phyloP scores from a whole-genome alignment of 2,888 invertebrate genomes.

The Campoletis raptor region DNA sequence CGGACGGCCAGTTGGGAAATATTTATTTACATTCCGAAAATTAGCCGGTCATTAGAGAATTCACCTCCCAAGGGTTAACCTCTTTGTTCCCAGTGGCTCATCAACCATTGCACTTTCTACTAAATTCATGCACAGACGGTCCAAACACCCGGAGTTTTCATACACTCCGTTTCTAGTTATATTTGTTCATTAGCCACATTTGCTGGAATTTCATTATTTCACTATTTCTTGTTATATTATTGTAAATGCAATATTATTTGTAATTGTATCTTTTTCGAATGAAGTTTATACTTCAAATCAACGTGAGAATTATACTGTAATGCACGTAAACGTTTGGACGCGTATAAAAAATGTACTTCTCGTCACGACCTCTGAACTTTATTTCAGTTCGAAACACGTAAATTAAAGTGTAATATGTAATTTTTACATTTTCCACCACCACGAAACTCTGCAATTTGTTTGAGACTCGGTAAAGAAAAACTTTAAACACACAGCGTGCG shows the following conservation, averaged over 20 bases:
- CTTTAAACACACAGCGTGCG: not conserved
- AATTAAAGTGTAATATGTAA: not conserved
- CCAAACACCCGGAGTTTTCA: not conserved
- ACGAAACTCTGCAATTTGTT: not conserved
- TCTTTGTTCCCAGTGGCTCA: not conserved
- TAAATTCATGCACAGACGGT: not conserved
- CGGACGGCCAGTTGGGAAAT: conserved; percentile 77
- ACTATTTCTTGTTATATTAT: not conserved
- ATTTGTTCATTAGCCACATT: not conserved
- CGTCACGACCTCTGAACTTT: not conserved
- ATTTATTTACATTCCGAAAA: conserved; percentile 84
- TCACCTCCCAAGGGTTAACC: conserved; percentile 38
- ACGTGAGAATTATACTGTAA: not conserved
- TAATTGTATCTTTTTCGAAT: not conserved
- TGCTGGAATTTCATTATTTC: not conserved
- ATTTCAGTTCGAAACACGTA: not conserved
- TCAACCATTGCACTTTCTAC: conserved; percentile 5
- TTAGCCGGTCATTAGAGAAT: conserved; percentile 83
- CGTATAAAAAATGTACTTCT: not conserved
- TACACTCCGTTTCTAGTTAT: not conserved
- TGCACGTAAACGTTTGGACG: not conserved
- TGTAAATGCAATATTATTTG: not conserved
- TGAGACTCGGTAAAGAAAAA: not conserved
- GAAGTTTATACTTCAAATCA: not conserved
- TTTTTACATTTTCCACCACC: not conserved